Base-by-base conservation (phyloP, 2,113 vertebrate genomes). In the Argyrosomus japonicus region DNA sequence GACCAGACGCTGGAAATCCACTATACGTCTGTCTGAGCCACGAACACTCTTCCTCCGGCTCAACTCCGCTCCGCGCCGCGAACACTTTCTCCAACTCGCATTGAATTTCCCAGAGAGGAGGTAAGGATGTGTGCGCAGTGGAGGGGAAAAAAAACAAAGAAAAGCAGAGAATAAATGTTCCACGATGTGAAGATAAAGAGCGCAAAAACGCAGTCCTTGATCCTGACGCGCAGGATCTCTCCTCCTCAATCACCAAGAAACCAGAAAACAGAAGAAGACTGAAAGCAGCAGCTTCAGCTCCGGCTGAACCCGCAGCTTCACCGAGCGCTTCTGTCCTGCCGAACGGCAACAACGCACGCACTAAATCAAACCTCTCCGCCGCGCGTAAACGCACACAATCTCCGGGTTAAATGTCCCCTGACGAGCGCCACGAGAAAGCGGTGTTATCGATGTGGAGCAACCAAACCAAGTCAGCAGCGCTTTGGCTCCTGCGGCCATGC, bases 401-500 rank as follows among this genome's bases (percentile, higher is more conserved):
- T 53, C 50, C 47, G 67, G 69, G 60, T 48, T 27, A 57, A 50
- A 64, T 5, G 84, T 81, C 21, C 68, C 60, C 48, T 3, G 79
- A 69, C 54, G 14, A 45, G 69, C 67, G 4, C 70, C 82, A 9
- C n/a, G 4, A 68, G 32, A 71, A 40, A 47, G 77, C 88, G 62
- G 63, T 74, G 87, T 32, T 74, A 36, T 32, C 75, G 40, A 19
- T 25, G 68, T 72, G 73, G 23, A 82, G 61, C 79, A 77, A 82
- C 50, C n/a, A 51, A 78, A 67, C n/a, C 80, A 32, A 90, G 80
- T 85, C 76, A 69, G 78, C 75, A 51, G 73, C 68, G 79, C 57
- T 73, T 12, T 13, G 60, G 68, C 67, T 89, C 77, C 83, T 64
- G 75, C 89, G 77, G 91, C 89, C 83, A 91, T 92, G 91, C 89